Evolutionary conservation across 1,140 invertebrate genomes (phyloP).

Genomic region (Eriosoma lanigerum): DNA sequence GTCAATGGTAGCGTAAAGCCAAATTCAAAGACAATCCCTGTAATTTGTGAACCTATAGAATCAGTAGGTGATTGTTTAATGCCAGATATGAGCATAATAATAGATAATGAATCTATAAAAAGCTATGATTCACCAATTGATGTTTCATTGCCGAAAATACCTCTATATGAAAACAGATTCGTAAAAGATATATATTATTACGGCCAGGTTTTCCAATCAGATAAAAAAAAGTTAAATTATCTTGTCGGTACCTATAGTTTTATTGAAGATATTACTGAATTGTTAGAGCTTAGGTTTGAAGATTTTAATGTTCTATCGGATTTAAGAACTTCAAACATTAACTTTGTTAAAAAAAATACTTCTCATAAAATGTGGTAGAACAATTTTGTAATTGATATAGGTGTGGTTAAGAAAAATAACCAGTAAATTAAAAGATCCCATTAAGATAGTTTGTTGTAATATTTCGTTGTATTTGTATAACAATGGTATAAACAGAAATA

Average conservation of each 20-base stretch:
- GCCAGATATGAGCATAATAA: neutral
- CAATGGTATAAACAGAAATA: neutral
- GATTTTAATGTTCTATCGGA: too few species aligned
- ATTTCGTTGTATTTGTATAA: neutral
- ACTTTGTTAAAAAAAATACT: too few species aligned
- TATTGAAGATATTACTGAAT: neutral
- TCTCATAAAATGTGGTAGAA: too few species aligned
- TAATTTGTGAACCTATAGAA: neutral
- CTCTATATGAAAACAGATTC: neutral
- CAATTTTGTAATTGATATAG: too few species aligned
- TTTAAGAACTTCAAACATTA: too few species aligned
- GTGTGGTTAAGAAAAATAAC: too few species aligned
- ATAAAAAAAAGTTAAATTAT: neutral
- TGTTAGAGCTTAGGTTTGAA: too few species aligned
- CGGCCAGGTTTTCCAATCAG: neutral
- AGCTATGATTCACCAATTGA: neutral
- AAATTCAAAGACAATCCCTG: neutral
- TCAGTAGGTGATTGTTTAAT: neutral
- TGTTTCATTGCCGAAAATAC: neutral
- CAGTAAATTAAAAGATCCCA: too few species aligned
- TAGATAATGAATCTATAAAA: neutral
- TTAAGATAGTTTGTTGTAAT: neutral
- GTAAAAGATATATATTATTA: neutral
- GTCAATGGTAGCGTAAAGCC: neutral
- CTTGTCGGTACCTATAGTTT: neutral